A percentile compares a stretch with the other conserved stretches of the same genome.
phyloP scores from a whole-genome alignment of 2,888 invertebrate genomes.

The Drosophila conformis region DNA sequence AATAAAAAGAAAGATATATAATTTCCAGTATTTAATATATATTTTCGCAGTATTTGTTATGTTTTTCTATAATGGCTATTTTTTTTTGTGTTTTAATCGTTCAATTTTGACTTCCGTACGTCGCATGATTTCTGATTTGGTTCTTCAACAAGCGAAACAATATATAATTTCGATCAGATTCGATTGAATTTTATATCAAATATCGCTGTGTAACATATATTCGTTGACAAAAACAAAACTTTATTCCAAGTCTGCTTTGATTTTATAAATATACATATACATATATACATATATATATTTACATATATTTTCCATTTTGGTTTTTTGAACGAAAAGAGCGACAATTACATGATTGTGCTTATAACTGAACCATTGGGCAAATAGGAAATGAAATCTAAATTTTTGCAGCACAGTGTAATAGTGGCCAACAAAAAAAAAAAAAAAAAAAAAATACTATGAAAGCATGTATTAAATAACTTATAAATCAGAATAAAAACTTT shows the following conservation, averaged over 20 bases:
- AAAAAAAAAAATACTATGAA: constrained; percentile 22
- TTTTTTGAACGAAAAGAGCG: constrained; percentile 31
- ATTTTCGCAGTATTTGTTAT: constrained; percentile 5
- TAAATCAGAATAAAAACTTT: constrained; percentile 4
- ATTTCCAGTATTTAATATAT: constrained; percentile 12
- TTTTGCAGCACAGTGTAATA: constrained; percentile 57
- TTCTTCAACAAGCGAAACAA: not conserved
- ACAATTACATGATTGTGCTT: constrained; percentile 63
- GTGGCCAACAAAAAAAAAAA: constrained; percentile 30
- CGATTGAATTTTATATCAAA: not conserved
- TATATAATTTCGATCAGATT: constrained; percentile 10
- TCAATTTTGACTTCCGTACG: constrained; percentile 14
- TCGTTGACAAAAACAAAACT: constrained; percentile 8
- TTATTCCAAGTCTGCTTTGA: constrained; percentile 22
- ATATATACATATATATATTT: constrained; percentile 13
- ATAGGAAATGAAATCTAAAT: constrained; percentile 27
- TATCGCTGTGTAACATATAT: constrained; percentile 31
- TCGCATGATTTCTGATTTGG: constrained; percentile 39
- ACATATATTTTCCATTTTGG: constrained; percentile 1
- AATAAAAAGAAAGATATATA: constrained; percentile 20
- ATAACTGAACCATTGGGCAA: constrained; percentile 43
- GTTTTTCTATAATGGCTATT: constrained; percentile 8
- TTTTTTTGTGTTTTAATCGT: constrained; percentile 28
- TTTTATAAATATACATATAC: constrained; percentile 16
- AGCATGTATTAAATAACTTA: constrained; percentile 36